Conservation (phyloP, 1,140 invertebrate genomes). For the Saccostrea cuccullata region DNA sequence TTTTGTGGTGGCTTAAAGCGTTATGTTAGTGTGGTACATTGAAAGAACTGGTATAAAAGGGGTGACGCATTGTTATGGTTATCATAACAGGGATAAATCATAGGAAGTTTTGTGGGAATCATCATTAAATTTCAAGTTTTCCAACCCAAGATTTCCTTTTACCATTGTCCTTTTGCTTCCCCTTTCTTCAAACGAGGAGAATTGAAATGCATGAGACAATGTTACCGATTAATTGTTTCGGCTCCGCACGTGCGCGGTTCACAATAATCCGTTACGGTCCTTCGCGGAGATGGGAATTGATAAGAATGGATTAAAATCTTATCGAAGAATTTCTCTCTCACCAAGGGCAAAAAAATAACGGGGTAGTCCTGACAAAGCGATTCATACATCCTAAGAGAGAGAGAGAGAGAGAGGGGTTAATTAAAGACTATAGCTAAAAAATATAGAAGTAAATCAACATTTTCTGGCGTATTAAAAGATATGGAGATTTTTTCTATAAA, state of each 20-base stretch:
- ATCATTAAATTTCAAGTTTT: constrained; percentile 25
- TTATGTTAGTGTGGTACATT: background rate
- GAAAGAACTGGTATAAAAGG: background rate
- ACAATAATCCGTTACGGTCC: constrained; percentile 11
- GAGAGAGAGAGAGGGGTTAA: background rate
- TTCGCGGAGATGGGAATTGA: background rate
- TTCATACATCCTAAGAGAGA: background rate
- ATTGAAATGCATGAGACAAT: constrained; percentile 21
- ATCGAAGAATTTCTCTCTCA: constrained; percentile 7
- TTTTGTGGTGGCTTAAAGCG: constrained; percentile 18
- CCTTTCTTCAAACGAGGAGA: background rate
- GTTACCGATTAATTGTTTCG: constrained; percentile 34
- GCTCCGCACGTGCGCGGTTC: constrained; percentile 25
- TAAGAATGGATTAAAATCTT: constrained; percentile 31
- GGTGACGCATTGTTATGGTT: background rate
- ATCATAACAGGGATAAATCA: constrained; percentile 19
- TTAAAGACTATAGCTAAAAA: background rate
- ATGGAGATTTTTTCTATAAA: background rate
- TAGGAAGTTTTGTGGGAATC: constrained; percentile 19
- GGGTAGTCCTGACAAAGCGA: background rate
- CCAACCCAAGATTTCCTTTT: constrained; percentile 29
- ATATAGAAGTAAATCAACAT: background rate
- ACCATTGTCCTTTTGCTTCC: constrained; percentile 2
- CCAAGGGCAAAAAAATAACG: background rate
- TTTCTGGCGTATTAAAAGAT: no score